Conservation (phyloP, 2,797 vertebrate genomes). For the Neosilurus mollespiculum region DNA sequence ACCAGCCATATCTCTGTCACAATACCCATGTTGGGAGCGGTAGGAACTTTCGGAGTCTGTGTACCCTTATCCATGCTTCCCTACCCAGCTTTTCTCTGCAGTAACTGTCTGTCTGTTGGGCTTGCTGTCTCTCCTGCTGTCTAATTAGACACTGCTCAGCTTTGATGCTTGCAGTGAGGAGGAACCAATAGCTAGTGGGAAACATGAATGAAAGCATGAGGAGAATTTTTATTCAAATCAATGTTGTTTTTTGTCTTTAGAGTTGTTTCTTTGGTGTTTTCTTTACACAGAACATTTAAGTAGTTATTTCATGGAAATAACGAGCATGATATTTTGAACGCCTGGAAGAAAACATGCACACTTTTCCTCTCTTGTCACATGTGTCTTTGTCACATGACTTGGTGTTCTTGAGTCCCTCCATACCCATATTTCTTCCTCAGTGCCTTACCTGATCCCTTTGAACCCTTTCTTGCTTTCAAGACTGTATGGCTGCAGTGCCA, state of each 20-base stretch:
- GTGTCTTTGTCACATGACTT: background rate
- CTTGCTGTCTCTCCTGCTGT: background rate
- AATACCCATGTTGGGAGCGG: background rate
- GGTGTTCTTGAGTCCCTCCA: background rate
- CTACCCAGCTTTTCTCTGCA: background rate
- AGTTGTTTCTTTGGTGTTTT: background rate
- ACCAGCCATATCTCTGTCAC: background rate
- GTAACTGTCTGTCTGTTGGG: background rate
- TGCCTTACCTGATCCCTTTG: conserved; percentile 29
- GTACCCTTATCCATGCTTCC: conserved; percentile 7
- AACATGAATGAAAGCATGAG: background rate
- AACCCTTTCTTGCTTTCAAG: conserved; percentile 22
- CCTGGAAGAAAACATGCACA: background rate
- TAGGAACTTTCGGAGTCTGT: background rate
- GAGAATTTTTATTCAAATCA: background rate
- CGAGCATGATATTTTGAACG: background rate
- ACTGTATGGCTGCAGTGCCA: background rate
- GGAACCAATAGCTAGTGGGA: background rate
- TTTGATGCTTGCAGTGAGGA: background rate
- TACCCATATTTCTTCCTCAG: background rate
- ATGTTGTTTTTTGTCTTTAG: background rate
- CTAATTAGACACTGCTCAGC: conserved; percentile 23
- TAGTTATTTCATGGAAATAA: background rate
- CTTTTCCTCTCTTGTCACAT: background rate
- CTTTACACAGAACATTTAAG: background rate